Evolutionary conservation across 2,113 vertebrate genomes (phyloP).

Genomic region (Bubo scandiacus): DNA sequence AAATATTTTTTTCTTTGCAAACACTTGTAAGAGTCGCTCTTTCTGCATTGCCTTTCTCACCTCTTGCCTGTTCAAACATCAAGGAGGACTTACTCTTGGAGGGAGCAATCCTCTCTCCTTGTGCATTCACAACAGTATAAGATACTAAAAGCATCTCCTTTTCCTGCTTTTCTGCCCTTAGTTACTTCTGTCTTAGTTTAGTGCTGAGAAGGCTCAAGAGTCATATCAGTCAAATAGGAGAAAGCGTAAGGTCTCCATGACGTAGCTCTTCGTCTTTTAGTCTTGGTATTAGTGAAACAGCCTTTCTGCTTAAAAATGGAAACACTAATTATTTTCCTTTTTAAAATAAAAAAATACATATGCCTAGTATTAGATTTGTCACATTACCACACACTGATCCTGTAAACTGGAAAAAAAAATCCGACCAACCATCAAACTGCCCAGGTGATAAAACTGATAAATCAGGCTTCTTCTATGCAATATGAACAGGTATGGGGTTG

Average conservation of each 20-base stretch:
- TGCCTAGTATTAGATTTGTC: neutral
- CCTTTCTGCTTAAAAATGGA: neutral
- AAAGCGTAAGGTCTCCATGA: neutral
- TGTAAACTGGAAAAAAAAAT: neutral
- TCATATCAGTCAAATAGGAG: neutral
- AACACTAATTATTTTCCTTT: neutral
- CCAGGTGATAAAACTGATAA: slow-evolving; percentile 9
- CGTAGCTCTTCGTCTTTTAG: neutral
- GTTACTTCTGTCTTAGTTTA: neutral
- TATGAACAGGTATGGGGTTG: neutral
- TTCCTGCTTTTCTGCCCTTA: neutral
- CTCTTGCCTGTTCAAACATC: neutral
- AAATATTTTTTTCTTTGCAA: neutral
- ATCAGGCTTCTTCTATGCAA: neutral
- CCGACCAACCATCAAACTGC: neutral
- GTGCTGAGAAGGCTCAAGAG: neutral
- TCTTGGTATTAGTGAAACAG: neutral
- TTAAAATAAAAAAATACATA: neutral
- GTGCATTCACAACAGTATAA: neutral
- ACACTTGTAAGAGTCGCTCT: neutral
- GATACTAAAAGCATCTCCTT: neutral
- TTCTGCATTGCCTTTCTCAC: neutral
- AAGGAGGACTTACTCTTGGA: neutral
- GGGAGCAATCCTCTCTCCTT: neutral
- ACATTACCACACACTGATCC: neutral